A percentile compares a stretch with the other conserved stretches of the same genome.
Evolutionary conservation across 1,140 invertebrate genomes (phyloP).

Genomic region (Drosophila ercepeae): DNA sequence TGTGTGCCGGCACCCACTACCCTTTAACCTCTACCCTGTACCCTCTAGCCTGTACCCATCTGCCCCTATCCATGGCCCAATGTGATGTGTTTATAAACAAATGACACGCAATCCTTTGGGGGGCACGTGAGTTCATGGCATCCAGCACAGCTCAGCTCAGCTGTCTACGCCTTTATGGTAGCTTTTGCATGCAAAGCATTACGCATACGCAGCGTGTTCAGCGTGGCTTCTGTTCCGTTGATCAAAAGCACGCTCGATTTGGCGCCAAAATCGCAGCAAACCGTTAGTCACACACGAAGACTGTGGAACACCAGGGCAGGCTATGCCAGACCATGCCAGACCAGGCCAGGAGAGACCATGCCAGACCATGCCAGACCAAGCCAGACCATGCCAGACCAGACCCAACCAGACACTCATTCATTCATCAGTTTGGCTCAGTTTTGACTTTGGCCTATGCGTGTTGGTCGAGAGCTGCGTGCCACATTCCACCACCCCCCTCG

Average conservation of each 20-base stretch:
- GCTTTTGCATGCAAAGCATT: conserved; percentile 61
- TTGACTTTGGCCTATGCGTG: conserved; percentile 67
- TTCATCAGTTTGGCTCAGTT: conserved; percentile 44
- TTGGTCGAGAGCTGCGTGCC: conserved; percentile 63
- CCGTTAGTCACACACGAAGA: conserved; percentile 31
- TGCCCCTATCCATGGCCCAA: neutral
- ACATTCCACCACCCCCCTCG: conserved; percentile 21
- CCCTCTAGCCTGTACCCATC: neutral
- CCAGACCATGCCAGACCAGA: conserved; percentile 26
- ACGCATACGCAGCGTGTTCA: conserved; percentile 73
- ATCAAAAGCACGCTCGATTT: conserved; percentile 75
- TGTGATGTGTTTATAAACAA: conserved; percentile 77
- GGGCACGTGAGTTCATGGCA: conserved; percentile 44
- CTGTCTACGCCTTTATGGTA: conserved; percentile 27
- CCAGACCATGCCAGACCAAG: conserved; percentile 31
- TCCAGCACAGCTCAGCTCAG: conserved; percentile 45
- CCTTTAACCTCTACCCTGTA: neutral
- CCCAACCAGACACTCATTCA: conserved; percentile 62
- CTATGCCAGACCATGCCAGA: conserved; percentile 19
- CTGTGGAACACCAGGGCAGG: conserved; percentile 18
- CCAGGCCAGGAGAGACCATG: conserved; percentile 17
- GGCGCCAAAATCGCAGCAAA: conserved; percentile 70
- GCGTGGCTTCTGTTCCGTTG: conserved; percentile 35
- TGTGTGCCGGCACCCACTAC: neutral
- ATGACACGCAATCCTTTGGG: conserved; percentile 77